These are phyloP conservation scores for Basileuterus tristriatus DNA, from an alignment of 2,797 vertebrate species.

Conservation along the genomic window DNA sequence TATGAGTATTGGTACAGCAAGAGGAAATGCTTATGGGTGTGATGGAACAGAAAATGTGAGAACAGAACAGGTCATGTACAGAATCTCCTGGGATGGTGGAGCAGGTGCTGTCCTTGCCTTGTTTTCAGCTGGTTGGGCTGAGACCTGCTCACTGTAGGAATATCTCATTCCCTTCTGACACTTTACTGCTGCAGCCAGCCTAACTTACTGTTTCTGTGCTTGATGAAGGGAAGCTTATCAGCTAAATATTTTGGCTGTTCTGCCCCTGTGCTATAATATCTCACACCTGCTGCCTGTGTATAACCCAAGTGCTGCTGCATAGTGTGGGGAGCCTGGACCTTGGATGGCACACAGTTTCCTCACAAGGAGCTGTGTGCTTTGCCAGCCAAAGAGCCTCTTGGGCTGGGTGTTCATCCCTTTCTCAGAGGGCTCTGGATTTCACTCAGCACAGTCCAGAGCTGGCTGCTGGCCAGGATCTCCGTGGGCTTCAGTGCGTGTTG, in stretches of 20 bases:
- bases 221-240: neutral
- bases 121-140: neutral
- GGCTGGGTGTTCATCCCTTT: neutral
- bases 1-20: neutral
- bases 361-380: neutral
- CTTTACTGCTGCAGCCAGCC: neutral
- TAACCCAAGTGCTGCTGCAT: neutral
- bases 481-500: neutral
- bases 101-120: neutral
- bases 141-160: neutral
- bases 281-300: neutral
- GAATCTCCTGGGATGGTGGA: neutral
- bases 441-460: neutral
- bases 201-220: neutral
- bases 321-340: neutral
- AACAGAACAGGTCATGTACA: neutral
- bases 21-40: neutral
- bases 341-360: neutral
- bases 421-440: neutral
- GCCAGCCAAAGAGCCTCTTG: neutral
- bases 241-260: neutral
- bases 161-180: neutral
- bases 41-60: neutral
- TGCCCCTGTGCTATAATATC: neutral
- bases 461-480: neutral